These are phyloP conservation scores for Drosophila obscura DNA, from an alignment of 1,140 invertebrate species.

Conservation along the genomic window DNA sequence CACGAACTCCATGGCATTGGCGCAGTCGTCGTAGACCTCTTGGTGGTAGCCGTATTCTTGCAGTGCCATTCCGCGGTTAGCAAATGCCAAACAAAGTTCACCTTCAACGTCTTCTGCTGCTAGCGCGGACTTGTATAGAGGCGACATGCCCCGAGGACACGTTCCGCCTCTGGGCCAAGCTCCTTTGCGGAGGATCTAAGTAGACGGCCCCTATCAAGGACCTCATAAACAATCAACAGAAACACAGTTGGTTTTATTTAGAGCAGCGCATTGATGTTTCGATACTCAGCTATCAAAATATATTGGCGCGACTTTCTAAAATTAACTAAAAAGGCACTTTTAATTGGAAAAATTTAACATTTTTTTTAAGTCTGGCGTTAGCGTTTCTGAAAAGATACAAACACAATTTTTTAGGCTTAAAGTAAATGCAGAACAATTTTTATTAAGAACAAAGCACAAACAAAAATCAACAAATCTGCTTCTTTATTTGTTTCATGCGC, in stretches of 20 bases:
- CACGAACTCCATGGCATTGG: slow-evolving; percentile 18
- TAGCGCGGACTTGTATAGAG: slow-evolving; percentile 63
- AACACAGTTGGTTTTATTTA: no score
- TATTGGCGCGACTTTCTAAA: no score
- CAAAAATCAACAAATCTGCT: background rate
- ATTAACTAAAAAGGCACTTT: no score
- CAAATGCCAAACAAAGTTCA: slow-evolving; percentile 57
- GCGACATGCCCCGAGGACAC: slow-evolving; percentile 45
- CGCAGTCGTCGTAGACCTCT: slow-evolving; percentile 75
- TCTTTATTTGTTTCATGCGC: slow-evolving; percentile 39
- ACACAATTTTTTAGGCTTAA: background rate
- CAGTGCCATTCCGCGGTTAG: slow-evolving; percentile 70
- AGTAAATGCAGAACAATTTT: background rate
- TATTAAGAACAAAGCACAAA: background rate
- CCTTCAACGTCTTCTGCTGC: slow-evolving; percentile 40
- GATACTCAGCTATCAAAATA: no score
- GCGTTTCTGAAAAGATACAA: background rate
- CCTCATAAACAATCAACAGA: no score
- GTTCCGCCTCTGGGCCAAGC: slow-evolving; percentile 5
- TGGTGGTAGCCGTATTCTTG: slow-evolving; percentile 70
- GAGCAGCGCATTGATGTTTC: no score
- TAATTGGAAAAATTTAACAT: no score
- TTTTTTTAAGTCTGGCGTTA: no score
- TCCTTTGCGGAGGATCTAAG: slow-evolving; percentile 21
- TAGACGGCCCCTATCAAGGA: slow-evolving; percentile 49